phyloP scores from a whole-genome alignment of 1,140 invertebrate genomes.

The Nomia melanderi region DNA sequence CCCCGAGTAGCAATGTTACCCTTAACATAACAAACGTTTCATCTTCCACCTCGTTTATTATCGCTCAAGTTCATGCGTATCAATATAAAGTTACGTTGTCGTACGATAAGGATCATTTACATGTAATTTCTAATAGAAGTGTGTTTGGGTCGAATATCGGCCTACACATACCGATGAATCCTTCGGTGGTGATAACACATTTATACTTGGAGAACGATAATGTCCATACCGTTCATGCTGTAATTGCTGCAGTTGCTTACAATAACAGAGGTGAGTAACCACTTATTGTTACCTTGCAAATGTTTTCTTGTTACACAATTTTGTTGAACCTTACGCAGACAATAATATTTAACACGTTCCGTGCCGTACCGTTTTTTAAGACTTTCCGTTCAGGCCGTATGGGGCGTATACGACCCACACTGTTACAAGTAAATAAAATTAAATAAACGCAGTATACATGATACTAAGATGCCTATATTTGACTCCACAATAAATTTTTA shows the following conservation, averaged over 20 bases:
- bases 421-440: too few species aligned
- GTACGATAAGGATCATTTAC: slow-evolving; percentile 74
- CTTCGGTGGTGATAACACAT: slow-evolving; percentile 33
- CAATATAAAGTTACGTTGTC: slow-evolving; percentile 83
- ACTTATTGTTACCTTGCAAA: neutral
- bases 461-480: too few species aligned
- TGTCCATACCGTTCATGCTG: slow-evolving; percentile 73
- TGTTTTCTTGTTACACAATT: neutral
- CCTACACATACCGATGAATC: slow-evolving; percentile 76
- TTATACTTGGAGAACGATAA: slow-evolving; percentile 79
- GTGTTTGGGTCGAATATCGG: slow-evolving; percentile 84
- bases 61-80: slow-evolving; percentile 86
- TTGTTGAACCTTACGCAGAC: too few species aligned
- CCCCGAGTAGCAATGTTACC: slow-evolving; percentile 63
- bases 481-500: too few species aligned
- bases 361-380: too few species aligned
- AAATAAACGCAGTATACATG: too few species aligned
- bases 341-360: too few species aligned
- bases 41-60: slow-evolving; percentile 81
- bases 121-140: slow-evolving; percentile 71
- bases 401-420: too few species aligned
- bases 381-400: too few species aligned
- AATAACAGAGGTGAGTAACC: slow-evolving; percentile 79
- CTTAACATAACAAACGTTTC: slow-evolving; percentile 81
- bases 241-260: slow-evolving; percentile 83